Conservation (phyloP, 1,140 invertebrate species). For the Ruditapes philippinarum region DNA sequence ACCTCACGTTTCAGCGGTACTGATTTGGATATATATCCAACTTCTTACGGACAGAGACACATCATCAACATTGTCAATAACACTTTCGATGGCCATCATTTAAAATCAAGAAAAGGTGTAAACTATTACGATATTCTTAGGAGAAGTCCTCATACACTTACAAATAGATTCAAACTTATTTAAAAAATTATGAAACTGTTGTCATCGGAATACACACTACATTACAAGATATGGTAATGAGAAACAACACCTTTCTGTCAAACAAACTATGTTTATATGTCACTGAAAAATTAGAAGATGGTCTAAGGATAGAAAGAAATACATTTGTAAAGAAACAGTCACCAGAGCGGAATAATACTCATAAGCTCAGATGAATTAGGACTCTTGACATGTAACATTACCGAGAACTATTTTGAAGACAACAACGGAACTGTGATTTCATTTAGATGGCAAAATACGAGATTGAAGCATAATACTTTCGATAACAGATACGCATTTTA, state of each 20-base stretch:
- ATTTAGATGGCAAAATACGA: neutral
- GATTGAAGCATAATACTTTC: conserved; percentile 24
- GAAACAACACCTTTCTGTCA: neutral
- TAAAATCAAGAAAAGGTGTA: neutral
- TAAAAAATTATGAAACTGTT: neutral
- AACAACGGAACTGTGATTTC: conserved; percentile 16
- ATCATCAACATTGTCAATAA: neutral
- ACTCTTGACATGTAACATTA: neutral
- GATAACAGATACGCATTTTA: conserved; percentile 18
- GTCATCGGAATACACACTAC: neutral
- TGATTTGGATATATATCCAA: too few species aligned
- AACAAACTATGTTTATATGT: neutral
- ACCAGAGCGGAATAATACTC: neutral
- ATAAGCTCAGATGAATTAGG: neutral
- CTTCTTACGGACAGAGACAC: neutral
- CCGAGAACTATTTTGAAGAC: neutral
- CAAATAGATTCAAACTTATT: neutral
- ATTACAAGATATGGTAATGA: neutral
- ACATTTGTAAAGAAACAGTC: neutral
- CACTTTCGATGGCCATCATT: neutral
- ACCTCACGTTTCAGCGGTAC: neutral
- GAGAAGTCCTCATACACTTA: neutral
- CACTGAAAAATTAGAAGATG: too few species aligned
- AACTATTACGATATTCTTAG: neutral
- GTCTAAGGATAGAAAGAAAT: neutral